These are phyloP conservation scores for Drosophila hawaiiensis DNA, from an alignment of 2,888 invertebrate genomes.

Conservation along the genomic window DNA sequence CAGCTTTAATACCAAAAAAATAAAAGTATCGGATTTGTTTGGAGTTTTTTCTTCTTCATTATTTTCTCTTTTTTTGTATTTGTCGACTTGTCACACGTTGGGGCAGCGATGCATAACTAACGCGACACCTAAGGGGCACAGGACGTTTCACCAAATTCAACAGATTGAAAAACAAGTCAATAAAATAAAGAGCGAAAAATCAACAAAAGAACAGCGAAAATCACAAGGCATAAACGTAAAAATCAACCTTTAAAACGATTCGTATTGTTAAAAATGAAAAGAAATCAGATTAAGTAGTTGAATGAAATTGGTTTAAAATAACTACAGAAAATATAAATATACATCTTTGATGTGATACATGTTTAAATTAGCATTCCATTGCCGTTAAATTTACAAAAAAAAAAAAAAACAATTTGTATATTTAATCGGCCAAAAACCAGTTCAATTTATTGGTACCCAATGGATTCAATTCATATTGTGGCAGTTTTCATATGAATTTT, in stretches of 20 bases:
- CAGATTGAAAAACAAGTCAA: conserved; percentile 51
- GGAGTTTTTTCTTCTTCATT: background rate
- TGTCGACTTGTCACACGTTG: conserved; percentile 29
- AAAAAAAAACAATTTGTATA: background rate
- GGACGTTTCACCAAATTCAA: conserved; percentile 38
- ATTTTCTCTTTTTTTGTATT: background rate
- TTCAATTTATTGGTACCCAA: background rate
- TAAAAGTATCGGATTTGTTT: conserved; percentile 13
- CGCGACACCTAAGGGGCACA: conserved; percentile 41
- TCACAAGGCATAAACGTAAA: conserved; percentile 3
- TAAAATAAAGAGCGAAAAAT: conserved; percentile 25
- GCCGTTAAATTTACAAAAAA: background rate
- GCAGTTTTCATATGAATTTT: background rate
- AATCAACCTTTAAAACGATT: background rate
- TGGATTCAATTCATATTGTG: background rate
- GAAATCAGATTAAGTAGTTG: background rate
- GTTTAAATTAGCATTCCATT: background rate
- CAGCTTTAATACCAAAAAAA: conserved; percentile 32
- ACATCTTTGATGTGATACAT: background rate
- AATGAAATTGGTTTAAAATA: background rate
- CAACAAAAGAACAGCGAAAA: conserved; percentile 5
- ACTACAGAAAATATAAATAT: background rate
- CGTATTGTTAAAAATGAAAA: conserved; percentile 1
- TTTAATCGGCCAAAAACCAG: background rate
- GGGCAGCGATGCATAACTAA: conserved; percentile 49